Conservation (phyloP, 2,113 vertebrate genomes). For the Meles meles region DNA sequence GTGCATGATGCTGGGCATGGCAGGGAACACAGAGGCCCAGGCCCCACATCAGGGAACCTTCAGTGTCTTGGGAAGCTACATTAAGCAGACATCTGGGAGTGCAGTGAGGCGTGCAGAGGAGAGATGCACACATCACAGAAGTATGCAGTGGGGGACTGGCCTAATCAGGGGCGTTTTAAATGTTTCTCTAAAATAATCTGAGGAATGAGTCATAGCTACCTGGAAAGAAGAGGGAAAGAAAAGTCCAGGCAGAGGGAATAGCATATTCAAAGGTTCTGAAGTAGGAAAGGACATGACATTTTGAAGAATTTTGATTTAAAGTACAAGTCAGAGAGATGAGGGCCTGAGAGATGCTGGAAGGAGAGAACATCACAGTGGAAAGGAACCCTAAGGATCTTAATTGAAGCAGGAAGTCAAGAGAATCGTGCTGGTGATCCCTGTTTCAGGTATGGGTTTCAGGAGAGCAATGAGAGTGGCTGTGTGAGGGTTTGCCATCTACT, state of each 20-base stretch:
- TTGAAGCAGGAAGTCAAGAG: background rate
- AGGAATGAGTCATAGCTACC: background rate
- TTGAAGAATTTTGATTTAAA: background rate
- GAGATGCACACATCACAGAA: fast-evolving
- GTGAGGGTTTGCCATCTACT: background rate
- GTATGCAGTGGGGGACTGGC: background rate
- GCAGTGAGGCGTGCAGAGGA: fast-evolving
- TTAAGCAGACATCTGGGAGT: background rate
- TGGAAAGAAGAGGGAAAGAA: background rate
- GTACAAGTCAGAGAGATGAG: background rate
- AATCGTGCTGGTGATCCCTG: background rate
- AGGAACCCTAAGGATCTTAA: background rate
- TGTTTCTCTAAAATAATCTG: background rate
- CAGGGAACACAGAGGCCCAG: background rate
- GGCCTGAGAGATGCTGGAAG: background rate
- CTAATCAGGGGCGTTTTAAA: background rate
- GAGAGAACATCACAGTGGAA: background rate
- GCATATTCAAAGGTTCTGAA: background rate
- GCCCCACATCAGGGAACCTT: no score
- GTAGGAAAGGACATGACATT: background rate
- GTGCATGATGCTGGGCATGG: background rate
- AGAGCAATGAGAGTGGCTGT: no score
- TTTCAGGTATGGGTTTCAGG: background rate
- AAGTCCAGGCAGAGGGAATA: background rate
- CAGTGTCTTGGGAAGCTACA: background rate